Percentiles rank a stretch among this genome's conserved stretches.
Evolutionary conservation across 2,888 invertebrate species (phyloP).

Genomic region (Zele albiditarsus): DNA sequence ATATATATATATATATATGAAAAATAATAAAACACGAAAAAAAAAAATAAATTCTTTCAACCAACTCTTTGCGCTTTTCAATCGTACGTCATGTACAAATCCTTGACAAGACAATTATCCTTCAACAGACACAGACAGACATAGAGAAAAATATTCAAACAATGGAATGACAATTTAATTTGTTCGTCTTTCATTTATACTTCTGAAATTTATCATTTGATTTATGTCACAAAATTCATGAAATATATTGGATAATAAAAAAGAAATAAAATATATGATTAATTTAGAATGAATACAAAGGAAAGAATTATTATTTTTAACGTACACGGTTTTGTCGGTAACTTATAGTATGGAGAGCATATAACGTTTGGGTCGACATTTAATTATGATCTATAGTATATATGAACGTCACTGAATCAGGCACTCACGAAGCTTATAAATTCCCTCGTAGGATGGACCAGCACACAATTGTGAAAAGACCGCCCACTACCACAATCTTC

Average conservation of each 20-base stretch:
- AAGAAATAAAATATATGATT: not conserved
- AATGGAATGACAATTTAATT: not conserved
- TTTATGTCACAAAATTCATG: not conserved
- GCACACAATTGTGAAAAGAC: slow-evolving; percentile 3
- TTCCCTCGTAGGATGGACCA: not conserved
- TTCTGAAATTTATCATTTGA: not conserved
- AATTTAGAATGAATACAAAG: not conserved
- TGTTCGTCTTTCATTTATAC: not conserved
- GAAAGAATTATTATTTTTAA: not conserved
- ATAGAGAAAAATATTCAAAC: not conserved
- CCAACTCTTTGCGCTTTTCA: slow-evolving; percentile 12
- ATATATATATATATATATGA: slow-evolving; percentile 5
- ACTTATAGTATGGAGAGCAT: not conserved
- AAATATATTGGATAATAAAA: not conserved
- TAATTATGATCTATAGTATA: slow-evolving; percentile 35
- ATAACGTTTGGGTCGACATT: not conserved
- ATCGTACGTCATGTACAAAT: slow-evolving; percentile 7
- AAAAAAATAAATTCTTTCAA: not conserved
- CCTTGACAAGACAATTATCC: slow-evolving; percentile 18
- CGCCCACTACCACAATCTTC: not conserved
- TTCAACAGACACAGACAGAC: not conserved
- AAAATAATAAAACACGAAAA: not conserved
- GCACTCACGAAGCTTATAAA: slow-evolving; percentile 31
- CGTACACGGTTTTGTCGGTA: not conserved
- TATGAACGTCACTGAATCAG: slow-evolving; percentile 23